These are phyloP conservation scores for Manduca sexta DNA, from an alignment of 1,140 invertebrate genomes.

Conservation along the genomic window DNA sequence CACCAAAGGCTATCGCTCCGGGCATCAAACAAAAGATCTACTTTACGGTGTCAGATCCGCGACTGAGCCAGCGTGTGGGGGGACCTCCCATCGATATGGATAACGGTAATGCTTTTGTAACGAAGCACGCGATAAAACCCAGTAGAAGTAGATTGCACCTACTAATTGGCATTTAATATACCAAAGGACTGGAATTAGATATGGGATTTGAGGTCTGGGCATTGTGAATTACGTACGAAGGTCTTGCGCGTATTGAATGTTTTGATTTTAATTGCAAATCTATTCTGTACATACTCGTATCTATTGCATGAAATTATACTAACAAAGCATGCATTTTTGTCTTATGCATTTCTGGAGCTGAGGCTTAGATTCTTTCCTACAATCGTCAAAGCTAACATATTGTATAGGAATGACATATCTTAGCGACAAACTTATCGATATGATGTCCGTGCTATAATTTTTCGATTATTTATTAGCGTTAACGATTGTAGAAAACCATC, in stretches of 20 bases:
- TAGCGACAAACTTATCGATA: no score
- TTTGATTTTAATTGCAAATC: background rate
- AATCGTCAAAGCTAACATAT: no score
- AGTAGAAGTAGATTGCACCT: constrained; percentile 66
- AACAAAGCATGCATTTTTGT: background rate
- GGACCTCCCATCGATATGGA: constrained; percentile 89
- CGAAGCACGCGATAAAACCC: constrained; percentile 48
- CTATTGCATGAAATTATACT: constrained; percentile 4
- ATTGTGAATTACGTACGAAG: constrained; percentile 8
- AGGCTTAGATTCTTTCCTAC: no score
- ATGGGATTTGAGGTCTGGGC: constrained; percentile 11
- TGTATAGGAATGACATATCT: no score
- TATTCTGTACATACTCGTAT: background rate
- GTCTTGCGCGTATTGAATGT: constrained; percentile 4
- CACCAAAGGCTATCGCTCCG: constrained; percentile 86
- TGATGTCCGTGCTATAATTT: no score
- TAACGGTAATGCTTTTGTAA: constrained; percentile 81
- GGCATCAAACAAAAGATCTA: constrained; percentile 93
- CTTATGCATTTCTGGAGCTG: no score
- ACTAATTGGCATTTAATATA: constrained; percentile 65
- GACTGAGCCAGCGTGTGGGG: constrained; percentile 79
- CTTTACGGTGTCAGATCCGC: constrained; percentile 90
- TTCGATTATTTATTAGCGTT: no score
- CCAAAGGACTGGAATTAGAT: constrained; percentile 34
- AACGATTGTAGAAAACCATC: no score